These are phyloP conservation scores for Lamellibrachia luymesi DNA, from an alignment of 1,140 invertebrate species.

Conservation along the genomic window DNA sequence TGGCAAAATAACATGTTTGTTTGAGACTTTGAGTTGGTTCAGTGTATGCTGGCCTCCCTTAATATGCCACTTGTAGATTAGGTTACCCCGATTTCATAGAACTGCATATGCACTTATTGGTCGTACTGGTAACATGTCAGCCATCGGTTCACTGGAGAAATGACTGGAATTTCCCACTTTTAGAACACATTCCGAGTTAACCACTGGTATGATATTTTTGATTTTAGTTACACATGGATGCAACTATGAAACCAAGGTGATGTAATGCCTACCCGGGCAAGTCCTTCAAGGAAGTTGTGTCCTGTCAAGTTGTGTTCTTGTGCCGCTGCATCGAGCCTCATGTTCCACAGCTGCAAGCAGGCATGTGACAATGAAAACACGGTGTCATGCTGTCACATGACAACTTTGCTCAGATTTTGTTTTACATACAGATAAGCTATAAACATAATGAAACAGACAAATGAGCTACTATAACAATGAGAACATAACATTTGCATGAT, in stretches of 20 bases:
- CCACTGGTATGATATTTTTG: too few species aligned
- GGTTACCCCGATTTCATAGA: too few species aligned
- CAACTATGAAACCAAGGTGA: background rate
- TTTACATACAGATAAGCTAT: background rate
- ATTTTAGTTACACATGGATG: too few species aligned
- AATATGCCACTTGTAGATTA: too few species aligned
- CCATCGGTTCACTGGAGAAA: too few species aligned
- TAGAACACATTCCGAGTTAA: too few species aligned
- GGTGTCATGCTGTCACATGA: background rate
- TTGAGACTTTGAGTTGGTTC: too few species aligned
- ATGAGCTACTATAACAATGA: background rate
- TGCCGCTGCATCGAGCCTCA: conserved; percentile 19
- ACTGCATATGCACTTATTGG: too few species aligned
- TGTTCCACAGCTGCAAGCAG: conserved; percentile 21
- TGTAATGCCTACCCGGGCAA: conserved; percentile 17
- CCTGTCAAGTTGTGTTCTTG: conserved; percentile 18
- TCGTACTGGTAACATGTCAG: too few species aligned
- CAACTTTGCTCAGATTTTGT: background rate
- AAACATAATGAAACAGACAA: background rate
- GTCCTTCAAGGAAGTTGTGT: conserved; percentile 20
- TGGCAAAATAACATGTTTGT: too few species aligned
- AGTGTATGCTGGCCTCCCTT: too few species aligned
- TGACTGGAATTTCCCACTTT: too few species aligned
- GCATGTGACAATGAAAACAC: background rate
- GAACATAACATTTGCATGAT: background rate